Evolutionary conservation across 2,113 vertebrate genomes (phyloP), one percentile per base, ranked within the genome.

Genomic region (Phrynocephalus versicolor): DNA sequence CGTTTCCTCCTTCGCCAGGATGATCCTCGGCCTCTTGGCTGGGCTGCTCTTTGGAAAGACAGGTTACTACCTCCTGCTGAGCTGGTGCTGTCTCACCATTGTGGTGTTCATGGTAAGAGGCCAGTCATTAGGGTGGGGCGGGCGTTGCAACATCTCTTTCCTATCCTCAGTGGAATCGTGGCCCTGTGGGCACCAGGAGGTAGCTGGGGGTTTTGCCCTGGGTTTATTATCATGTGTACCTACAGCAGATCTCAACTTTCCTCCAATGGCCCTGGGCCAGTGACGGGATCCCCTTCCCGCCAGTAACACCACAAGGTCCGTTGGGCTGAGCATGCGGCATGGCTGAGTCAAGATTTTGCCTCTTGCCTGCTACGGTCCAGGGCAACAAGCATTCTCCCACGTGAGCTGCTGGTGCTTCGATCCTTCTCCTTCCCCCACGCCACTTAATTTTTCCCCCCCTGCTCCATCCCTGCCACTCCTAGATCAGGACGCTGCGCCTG

Each of bases 401-500:
- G n/a, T n/a, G n/a, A n/a, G n/a, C n/a, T n/a, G n/a, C n/a, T n/a
- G n/a, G n/a, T n/a, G n/a, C n/a, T n/a, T n/a, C n/a, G n/a, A n/a
- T n/a, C n/a, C n/a, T n/a, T n/a, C n/a, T n/a, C n/a, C n/a, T n/a
- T n/a, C n/a, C n/a, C n/a, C n/a, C n/a, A n/a, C n/a, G n/a, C n/a
- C n/a, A n/a, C n/a, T n/a, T n/a, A n/a, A n/a, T n/a, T n/a, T n/a
- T n/a, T n/a, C n/a, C n/a, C n/a, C n/a, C n/a, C n/a, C n/a, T n/a
- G n/a, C 33, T 35, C 15, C 6, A 13, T 58, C 37, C 45, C 55
- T 39, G 4, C 6, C 2, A 16, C 7, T 6, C 67, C 27, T 90
- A 98, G 98, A 98, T 98, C 90, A 96, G 97, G 55, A 98, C 97
- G 0, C 88, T 98, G 86, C 95, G 98, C 69, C 94, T 99, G 92